Base-by-base conservation (phyloP, 2,888 invertebrate species). In the Thymelicus sylvestris region DNA sequence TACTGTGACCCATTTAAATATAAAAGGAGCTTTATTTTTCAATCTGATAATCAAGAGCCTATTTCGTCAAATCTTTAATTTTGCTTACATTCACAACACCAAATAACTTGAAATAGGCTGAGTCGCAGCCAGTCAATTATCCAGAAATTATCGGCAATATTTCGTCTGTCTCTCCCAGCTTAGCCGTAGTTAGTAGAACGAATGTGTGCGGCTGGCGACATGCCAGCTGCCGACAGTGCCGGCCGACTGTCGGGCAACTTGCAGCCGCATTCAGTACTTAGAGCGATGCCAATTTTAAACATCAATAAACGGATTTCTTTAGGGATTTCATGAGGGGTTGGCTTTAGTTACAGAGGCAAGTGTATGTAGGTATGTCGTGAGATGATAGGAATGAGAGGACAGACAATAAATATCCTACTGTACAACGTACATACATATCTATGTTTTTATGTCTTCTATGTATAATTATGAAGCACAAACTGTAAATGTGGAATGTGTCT, bases 261-360 rank as follows among this genome's bases (percentile, higher is more conserved):
- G n/a, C 59, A 59, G 7, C 6, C 19, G 59, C 13, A 59, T 57
- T 31, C 8, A 57, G 57, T 57, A 57, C 57, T 6, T 31, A 31
- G 2, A 65, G 38, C 41, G 41, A 60, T 60, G 57, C 12, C 41
- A 50, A 60, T 70, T 61, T 66, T 66, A 39, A 59, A 70, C 10
- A 31, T 60, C 52, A 31, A 71, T 66, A 71, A 71, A 65, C n/a
- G 31, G 50, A 24, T 66, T 39, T 44, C 31, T 57, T 24, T 8
- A 31, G 19, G 24, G 31, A 13, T 13, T 12, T 4, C 1, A 2
- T 31, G 31, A 41, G 12, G 44, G 44, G 44, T 44, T 44, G 1
- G 12, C 10, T 1, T 44, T 44, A 7, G 41, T 4, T 44, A 12
- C 12, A 44, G 44, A 4, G 12, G 12, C 10, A 44, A 44, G 10